phyloP scores from a whole-genome alignment of 1,140 invertebrate species.

The Gonioctena quinquepunctata region DNA sequence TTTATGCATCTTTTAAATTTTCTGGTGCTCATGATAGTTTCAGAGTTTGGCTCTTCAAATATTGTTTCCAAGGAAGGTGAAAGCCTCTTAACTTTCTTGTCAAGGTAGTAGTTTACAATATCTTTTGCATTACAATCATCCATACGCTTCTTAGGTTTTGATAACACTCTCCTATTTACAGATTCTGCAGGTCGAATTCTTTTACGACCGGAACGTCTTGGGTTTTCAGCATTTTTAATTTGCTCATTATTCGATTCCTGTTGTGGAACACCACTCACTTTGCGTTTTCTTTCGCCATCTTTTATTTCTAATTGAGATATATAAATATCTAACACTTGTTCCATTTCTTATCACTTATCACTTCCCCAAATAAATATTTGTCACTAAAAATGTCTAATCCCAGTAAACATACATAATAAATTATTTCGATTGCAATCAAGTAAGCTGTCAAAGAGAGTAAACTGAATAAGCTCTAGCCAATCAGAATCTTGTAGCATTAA shows the following conservation, averaged over 20 bases:
- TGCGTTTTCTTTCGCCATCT: neutral
- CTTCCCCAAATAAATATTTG: no score
- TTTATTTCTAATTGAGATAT: conserved; percentile 12
- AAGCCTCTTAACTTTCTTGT: conserved; percentile 24
- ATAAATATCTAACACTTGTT: neutral
- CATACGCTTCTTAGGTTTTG: conserved; percentile 15
- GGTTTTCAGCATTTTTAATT: neutral
- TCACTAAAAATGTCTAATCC: no score
- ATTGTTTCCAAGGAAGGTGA: conserved; percentile 23
- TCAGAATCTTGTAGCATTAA: no score
- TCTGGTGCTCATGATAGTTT: conserved; percentile 16
- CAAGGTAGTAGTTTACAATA: conserved; percentile 26
- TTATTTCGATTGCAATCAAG: no score
- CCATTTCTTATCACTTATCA: neutral
- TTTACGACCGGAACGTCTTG: conserved; percentile 7
- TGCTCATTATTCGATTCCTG: neutral
- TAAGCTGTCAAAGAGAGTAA: no score
- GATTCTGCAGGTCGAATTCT: conserved; percentile 4
- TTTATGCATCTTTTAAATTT: conserved; percentile 22
- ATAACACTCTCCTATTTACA: conserved; percentile 5
- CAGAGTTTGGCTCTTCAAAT: conserved; percentile 22
- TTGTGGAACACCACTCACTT: neutral
- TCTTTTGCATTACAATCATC: conserved; percentile 8
- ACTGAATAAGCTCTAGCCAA: no score
- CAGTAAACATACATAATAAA: no score